Percentiles rank a stretch among this genome's conserved stretches.
Conservation (phyloP, 2,888 invertebrate genomes). For the Eupithecia pulchellata region DNA sequence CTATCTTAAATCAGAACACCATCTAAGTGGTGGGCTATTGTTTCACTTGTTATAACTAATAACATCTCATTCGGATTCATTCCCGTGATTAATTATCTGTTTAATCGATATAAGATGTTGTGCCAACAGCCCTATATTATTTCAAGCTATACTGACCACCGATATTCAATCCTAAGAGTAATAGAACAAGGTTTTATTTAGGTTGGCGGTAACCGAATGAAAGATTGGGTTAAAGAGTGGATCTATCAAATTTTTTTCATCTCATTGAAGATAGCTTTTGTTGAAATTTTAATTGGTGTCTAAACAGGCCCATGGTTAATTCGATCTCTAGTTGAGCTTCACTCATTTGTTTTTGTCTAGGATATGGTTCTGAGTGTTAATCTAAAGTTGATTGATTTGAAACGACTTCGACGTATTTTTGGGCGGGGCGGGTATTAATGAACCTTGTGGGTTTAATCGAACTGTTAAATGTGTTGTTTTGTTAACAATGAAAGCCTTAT, state of each 20-base stretch:
- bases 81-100: conserved; percentile 86
- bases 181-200: conserved; percentile 47
- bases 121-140: conserved; percentile 82
- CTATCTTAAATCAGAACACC: conserved; percentile 53
- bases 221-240: conserved; percentile 83
- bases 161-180: conserved; percentile 47
- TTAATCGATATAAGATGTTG: conserved; percentile 86
- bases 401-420: conserved; percentile 62
- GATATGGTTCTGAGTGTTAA: conserved; percentile 71
- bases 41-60: conserved; percentile 85
- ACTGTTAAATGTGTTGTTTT: conserved; percentile 30
- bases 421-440: conserved; percentile 65
- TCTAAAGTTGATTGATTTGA: conserved; percentile 82
- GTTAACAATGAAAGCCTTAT: background rate
- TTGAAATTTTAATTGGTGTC: conserved; percentile 83
- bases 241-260: conserved; percentile 83
- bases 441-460: conserved; percentile 61
- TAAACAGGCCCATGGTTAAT: conserved; percentile 81
- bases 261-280: conserved; percentile 83
- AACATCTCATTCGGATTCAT: conserved; percentile 86
- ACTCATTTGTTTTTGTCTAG: conserved; percentile 80
- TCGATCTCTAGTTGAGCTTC: conserved; percentile 75
- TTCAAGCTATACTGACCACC: conserved; percentile 44
- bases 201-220: conserved; percentile 50
- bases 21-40: conserved; percentile 70